phyloP scores from a whole-genome alignment of 2,888 invertebrate genomes.

The Melieria picta region DNA sequence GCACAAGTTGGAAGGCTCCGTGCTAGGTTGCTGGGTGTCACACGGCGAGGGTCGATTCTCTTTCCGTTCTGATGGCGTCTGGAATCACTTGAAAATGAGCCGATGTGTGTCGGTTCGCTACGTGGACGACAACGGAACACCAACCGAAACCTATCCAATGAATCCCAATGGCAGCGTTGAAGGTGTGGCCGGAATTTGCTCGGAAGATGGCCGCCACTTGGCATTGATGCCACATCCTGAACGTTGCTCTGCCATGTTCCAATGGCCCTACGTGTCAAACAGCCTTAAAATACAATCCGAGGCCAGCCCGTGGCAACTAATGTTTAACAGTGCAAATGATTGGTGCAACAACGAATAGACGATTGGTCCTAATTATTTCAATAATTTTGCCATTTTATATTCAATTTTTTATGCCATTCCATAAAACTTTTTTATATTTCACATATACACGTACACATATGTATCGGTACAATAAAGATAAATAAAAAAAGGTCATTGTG shows the following conservation, averaged over 20 bases:
- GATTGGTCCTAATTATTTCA: neutral
- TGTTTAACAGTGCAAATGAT: constrained; percentile 88
- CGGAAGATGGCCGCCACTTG: constrained; percentile 89
- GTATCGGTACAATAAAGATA: neutral
- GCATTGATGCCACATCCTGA: constrained; percentile 99
- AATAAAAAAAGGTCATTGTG: too few species aligned
- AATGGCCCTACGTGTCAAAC: constrained; percentile 80
- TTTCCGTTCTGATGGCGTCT: constrained; percentile 68
- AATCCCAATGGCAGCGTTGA: constrained; percentile 92
- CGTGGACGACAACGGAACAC: constrained; percentile 79
- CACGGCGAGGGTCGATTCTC: constrained; percentile 93
- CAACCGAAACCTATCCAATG: constrained; percentile 87
- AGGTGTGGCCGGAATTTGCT: constrained; percentile 91
- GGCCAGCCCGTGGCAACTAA: constrained; percentile 88
- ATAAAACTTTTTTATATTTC: too few species aligned
- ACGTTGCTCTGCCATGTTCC: constrained; percentile 88
- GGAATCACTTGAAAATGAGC: constrained; percentile 68
- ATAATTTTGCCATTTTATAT: neutral
- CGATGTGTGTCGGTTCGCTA: constrained; percentile 83
- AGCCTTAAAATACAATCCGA: constrained; percentile 66
- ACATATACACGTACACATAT: too few species aligned
- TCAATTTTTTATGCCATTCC: neutral
- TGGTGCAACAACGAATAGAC: constrained; percentile 69
- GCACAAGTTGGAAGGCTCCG: constrained; percentile 84
- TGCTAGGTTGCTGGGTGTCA: constrained; percentile 95